Base-by-base conservation (phyloP, 1,140 invertebrate genomes). In the Meloidogyne chitwoodi region DNA sequence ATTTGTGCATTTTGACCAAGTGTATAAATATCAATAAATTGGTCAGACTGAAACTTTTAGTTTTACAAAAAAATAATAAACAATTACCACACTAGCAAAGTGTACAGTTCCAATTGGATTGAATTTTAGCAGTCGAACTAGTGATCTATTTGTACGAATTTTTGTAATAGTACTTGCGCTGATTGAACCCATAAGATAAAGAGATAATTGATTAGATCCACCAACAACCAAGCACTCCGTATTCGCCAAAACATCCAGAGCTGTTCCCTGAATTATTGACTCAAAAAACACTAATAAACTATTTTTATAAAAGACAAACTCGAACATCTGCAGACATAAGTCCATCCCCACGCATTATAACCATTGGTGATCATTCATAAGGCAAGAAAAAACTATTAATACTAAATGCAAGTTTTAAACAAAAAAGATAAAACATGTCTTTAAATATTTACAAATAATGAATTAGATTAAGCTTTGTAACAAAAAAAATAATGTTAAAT, bases 61-160 rank as follows among this genome's bases (percentile, higher is more conserved):
- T 0, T 19, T 34, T 11, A 68, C 4, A 26, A 69, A 44, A 22
- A 69, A 14, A 26, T 12, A 14, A 19, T 5, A 22, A 80, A 41
- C 6, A 48, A 27, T 29, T 24, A 79, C 78, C 27, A 81, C 67
- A 11, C 48, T 27, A 31, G 78, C 78, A 66, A 79, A 80, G n/a
- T 38, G 26, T 41, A 68, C 67, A 14, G 63, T 77, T 16, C 61
- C 56, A 48, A 29, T 38, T 10, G 79, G 79, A 48, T 78, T 62
- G 31, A 78, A 80, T 73, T 73, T 69, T 14, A 82, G n/a, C 24
- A 78, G 31, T 26, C 63, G 66, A 26, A 82, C 80, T 6, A 79
- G 16, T 44, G 83, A 68, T 8, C 70, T 16, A 38, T 69, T 82
- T 16, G 72, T 64, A n/a, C 71, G 38, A 26, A 78, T 62, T 64